Percentiles rank a stretch among this genome's conserved stretches.
phyloP scores from a whole-genome alignment of 2,797 vertebrate genomes.

The Australoheros facetus region DNA sequence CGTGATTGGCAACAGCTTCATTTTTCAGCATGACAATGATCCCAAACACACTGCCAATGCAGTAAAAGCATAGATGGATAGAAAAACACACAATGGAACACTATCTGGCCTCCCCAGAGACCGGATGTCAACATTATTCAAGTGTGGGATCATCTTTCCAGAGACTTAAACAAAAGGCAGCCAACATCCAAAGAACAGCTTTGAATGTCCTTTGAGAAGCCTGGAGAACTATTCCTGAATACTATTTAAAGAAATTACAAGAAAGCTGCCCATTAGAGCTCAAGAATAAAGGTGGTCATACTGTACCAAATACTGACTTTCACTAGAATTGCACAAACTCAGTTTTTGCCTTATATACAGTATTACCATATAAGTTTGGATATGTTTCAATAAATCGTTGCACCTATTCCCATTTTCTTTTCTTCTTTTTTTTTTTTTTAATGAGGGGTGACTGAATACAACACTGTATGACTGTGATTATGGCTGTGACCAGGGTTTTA shows the following conservation, averaged over 20 bases:
- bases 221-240: neutral
- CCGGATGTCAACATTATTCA: neutral
- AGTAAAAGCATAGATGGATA: neutral
- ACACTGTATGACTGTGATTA: constrained; percentile 38
- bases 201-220: neutral
- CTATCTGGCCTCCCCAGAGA: neutral
- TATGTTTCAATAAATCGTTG: neutral
- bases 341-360: neutral
- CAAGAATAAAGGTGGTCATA: neutral
- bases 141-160: neutral
- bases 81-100: neutral
- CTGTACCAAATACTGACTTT: neutral
- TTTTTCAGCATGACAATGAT: neutral
- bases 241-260: neutral
- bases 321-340: neutral
- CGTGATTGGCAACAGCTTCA: too few species aligned
- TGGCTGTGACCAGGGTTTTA: constrained; percentile 48
- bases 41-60: neutral
- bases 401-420: neutral
- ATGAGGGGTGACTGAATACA: neutral
- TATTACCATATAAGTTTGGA: neutral
- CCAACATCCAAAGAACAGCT: neutral
- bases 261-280: neutral
- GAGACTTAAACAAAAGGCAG: neutral
- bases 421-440: too few species aligned